Evolutionary conservation across 2,888 invertebrate species (phyloP), one percentile per base, ranked within the genome.

Genomic region (Molorchus minor): DNA sequence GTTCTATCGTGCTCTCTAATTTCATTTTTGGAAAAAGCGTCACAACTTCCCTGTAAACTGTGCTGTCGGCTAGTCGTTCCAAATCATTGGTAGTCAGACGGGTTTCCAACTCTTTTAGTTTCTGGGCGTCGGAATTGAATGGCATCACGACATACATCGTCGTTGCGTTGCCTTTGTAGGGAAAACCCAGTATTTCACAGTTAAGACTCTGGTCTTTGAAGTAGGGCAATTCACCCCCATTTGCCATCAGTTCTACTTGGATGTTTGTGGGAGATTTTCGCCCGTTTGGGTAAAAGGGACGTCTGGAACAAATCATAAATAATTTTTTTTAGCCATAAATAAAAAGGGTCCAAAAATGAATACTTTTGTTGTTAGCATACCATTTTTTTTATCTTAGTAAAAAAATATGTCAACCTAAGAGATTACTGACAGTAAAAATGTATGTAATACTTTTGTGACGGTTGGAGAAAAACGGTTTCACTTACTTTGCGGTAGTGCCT

Each of bases 21-120:
- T 88, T 86, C 88, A 93, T 88, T 76, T 88, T 90, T 0, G 93
- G 93, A 29, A 89, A 82, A 25, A 87, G 81, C 0, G 89, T 75
- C 1, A 89, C 80, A 19, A 86, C 83, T 3, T 84, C 80, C 3
- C 80, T 80, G 20, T 78, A 79, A 1, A 70, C 75, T 73, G 85
- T 83, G 49, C 79, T 80, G 10, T 72, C 75, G 12, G 87, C 85
- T 29, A 88, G 66, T 0, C 73, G 65, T 16, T 86, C 81, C 20
- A 89, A 79, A 51, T 81, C 81, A 0, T 79, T 74, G 19, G 83
- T 79, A 35, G 83, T 82, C 15, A 89, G 69, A 1, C 75, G 73
- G 0, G 76, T 75, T 74, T 87, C 80, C 4, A 89, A 72, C 1
- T 82, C 76, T 3, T 79, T 72, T 35, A 89, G 73, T 21, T 78